Percentiles rank a stretch among this genome's conserved stretches.
phyloP scores from a whole-genome alignment of 2,113 vertebrate species.

The Amphiprion ocellaris region DNA sequence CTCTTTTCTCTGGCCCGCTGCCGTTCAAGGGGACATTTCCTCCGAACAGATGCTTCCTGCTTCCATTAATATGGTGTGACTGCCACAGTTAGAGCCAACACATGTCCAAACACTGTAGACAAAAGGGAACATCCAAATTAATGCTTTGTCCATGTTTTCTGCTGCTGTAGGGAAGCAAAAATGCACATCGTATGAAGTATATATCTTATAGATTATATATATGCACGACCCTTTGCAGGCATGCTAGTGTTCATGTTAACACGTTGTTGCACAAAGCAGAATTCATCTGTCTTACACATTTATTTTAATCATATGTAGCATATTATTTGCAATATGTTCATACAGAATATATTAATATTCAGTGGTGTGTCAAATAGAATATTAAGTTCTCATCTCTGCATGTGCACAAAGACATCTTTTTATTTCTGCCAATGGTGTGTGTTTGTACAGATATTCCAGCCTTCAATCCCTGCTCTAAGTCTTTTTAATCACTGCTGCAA shows the following conservation, averaged over 20 bases:
- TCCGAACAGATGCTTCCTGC: conserved; percentile 11
- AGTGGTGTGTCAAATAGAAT: conserved; percentile 7
- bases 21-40: conserved; percentile 38
- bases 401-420: neutral
- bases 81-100: neutral
- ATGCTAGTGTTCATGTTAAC: neutral
- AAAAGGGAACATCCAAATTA: neutral
- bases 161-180: neutral
- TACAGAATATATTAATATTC: conserved; percentile 15
- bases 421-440: neutral
- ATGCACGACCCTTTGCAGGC: neutral
- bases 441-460: neutral
- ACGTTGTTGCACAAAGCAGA: neutral
- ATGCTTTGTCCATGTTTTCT: neutral
- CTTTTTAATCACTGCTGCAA: neutral
- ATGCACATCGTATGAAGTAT: too few species aligned
- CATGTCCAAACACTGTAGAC: neutral
- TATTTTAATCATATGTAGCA: neutral
- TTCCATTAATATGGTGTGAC: conserved; percentile 17
- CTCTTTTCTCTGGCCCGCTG: conserved; percentile 8
- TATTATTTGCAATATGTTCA: neutral
- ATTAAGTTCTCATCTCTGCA: neutral
- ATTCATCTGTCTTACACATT: neutral
- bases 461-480: neutral
- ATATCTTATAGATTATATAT: neutral